Evolutionary conservation across 35 echinoderm and acorn worm species (phyloP).

Genomic region (Ptychodera flava): DNA sequence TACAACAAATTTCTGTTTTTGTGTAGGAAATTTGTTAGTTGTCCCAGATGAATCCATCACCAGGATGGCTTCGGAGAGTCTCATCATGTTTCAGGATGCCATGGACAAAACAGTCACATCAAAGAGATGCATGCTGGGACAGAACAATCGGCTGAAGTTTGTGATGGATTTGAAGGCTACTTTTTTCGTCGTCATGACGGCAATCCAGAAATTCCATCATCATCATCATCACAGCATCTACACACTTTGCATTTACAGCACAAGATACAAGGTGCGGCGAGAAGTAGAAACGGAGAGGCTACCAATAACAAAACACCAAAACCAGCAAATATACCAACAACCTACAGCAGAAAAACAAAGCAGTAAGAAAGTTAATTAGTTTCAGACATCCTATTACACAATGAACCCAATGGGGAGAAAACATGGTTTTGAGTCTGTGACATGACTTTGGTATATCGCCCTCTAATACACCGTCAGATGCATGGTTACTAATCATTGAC

Average conservation of each 20-base stretch:
- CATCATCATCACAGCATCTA: constrained; percentile 82
- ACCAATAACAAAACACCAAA: constrained; percentile 89
- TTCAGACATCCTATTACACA: not conserved
- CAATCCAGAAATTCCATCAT: constrained; percentile 16
- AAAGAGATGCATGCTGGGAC: too few species aligned
- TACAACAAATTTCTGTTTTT: too few species aligned
- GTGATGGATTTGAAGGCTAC: too few species aligned
- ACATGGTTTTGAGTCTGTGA: not conserved
- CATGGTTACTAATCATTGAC: not conserved
- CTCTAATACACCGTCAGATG: not conserved
- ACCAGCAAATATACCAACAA: constrained; percentile 96
- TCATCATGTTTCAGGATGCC: too few species aligned
- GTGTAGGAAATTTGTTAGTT: too few species aligned
- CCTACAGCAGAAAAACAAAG: constrained; percentile 37
- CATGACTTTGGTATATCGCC: not conserved
- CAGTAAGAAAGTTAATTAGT: not conserved
- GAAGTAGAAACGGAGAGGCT: constrained; percentile 90
- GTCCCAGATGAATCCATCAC: too few species aligned
- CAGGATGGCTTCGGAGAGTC: too few species aligned
- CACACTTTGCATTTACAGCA: constrained; percentile 98
- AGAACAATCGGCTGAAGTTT: too few species aligned
- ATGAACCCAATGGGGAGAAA: not conserved
- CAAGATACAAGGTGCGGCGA: constrained; percentile 92
- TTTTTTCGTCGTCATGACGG: not conserved
- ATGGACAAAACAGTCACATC: too few species aligned